A percentile compares a stretch with the other conserved stretches of the same genome.
Conservation (phyloP, 1,140 invertebrate genomes). For the Metaphire vulgaris region DNA sequence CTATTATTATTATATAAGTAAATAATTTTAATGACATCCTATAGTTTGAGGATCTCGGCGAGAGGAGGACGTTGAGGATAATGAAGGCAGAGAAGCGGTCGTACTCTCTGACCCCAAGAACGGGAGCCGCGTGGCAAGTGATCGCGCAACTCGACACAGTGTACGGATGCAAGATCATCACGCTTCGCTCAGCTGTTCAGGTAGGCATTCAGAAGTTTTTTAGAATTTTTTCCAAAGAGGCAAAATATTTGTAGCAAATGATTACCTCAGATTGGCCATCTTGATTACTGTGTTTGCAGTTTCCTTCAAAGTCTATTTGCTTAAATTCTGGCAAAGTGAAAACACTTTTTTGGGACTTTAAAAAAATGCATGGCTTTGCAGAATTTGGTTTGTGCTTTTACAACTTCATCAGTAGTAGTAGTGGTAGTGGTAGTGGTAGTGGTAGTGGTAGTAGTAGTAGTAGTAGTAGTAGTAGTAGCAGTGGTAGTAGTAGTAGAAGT, state of each 20-base stretch:
- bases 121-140: conserved; percentile 66
- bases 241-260: too few species aligned
- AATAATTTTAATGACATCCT: too few species aligned
- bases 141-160: conserved; percentile 68
- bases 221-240: too few species aligned
- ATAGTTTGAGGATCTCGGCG: conserved; percentile 47
- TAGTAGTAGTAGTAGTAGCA: conserved; percentile 1
- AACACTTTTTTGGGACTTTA: too few species aligned
- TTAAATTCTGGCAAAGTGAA: too few species aligned
- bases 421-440: not conserved
- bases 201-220: too few species aligned
- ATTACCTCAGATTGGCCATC: too few species aligned
- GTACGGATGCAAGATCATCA: conserved; percentile 67
- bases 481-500: not conserved
- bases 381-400: too few species aligned
- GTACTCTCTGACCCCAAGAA: conserved; percentile 63
- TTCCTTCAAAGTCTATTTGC: too few species aligned
- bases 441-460: not conserved
- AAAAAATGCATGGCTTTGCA: too few species aligned
- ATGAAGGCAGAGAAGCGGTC: conserved; percentile 79
- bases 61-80: conserved; percentile 63
- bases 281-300: too few species aligned
- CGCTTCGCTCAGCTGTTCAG: conserved; percentile 66
- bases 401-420: not conserved
- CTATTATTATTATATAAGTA: too few species aligned